A percentile compares a stretch with the other conserved stretches of the same genome.
Evolutionary conservation across 2,797 vertebrate genomes (phyloP).

Genomic region (Tolypeutes matacus): DNA sequence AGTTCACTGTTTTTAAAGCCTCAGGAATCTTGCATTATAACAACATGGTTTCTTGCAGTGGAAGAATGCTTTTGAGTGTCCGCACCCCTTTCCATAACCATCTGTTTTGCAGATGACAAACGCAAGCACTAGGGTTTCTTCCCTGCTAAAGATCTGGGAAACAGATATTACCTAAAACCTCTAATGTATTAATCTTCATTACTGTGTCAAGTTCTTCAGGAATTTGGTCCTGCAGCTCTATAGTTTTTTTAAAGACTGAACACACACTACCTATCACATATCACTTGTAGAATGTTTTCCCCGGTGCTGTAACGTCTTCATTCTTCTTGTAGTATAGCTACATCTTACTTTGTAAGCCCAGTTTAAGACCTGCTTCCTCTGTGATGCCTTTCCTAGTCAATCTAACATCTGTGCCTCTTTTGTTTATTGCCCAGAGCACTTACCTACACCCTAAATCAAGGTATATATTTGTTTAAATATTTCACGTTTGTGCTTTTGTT

Average conservation of each 20-base stretch:
- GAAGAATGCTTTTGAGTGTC: conserved; percentile 65
- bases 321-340: not conserved
- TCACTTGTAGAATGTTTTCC: not conserved
- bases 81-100: conserved; percentile 58
- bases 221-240: not conserved
- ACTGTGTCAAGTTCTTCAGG: conserved; percentile 48
- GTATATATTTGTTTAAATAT: not conserved
- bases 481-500: not conserved
- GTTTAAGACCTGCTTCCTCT: not conserved
- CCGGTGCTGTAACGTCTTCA: not conserved
- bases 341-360: not conserved
- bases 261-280: not conserved
- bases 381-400: not conserved
- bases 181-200: conserved; percentile 63
- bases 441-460: not conserved
- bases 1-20: conserved; percentile 42
- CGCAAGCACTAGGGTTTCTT: not conserved
- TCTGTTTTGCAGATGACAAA: conserved; percentile 82
- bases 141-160: not conserved
- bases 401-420: not conserved
- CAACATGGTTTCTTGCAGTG: conserved; percentile 40
- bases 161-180: conserved; percentile 43
- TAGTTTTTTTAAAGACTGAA: not conserved
- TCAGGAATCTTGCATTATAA: conserved; percentile 59
- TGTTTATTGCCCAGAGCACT: not conserved